Conservation (phyloP, 2,113 vertebrate genomes). For the Alethe castanea region DNA sequence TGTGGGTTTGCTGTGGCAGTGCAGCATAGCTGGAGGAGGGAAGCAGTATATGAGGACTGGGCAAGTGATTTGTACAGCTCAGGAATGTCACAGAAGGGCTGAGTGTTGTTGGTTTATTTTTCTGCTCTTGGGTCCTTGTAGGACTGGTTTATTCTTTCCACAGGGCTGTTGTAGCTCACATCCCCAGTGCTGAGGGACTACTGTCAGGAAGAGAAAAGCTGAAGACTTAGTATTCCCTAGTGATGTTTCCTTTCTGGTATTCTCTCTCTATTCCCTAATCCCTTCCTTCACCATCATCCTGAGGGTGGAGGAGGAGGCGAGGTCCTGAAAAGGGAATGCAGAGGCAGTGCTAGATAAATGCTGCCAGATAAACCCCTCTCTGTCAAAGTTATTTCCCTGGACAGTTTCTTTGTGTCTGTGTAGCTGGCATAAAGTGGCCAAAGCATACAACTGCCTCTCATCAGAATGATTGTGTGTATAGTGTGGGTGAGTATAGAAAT, state of each 20-base stretch:
- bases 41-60: background rate
- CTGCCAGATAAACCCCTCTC: constrained; percentile 55
- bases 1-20: background rate
- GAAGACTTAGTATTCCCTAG: constrained; percentile 38
- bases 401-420: constrained; percentile 50
- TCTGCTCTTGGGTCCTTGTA: background rate
- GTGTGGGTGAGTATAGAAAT: background rate
- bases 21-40: constrained; percentile 16
- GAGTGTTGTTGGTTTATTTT: constrained; percentile 23
- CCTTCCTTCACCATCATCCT: constrained; percentile 39
- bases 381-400: constrained; percentile 62
- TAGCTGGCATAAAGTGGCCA: constrained; percentile 54
- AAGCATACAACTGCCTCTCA: constrained; percentile 34
- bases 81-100: constrained; percentile 27
- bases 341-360: constrained; percentile 45
- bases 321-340: constrained; percentile 42
- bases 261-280: constrained; percentile 49
- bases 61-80: constrained; percentile 22
- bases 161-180: background rate
- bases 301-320: constrained; percentile 40
- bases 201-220: constrained; percentile 46
- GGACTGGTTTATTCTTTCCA: constrained; percentile 30
- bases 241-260: constrained; percentile 41
- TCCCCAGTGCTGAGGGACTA: constrained; percentile 19
- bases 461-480: background rate